Conservation (phyloP, 2,888 invertebrate species). For the Leucoptera coffeella region DNA sequence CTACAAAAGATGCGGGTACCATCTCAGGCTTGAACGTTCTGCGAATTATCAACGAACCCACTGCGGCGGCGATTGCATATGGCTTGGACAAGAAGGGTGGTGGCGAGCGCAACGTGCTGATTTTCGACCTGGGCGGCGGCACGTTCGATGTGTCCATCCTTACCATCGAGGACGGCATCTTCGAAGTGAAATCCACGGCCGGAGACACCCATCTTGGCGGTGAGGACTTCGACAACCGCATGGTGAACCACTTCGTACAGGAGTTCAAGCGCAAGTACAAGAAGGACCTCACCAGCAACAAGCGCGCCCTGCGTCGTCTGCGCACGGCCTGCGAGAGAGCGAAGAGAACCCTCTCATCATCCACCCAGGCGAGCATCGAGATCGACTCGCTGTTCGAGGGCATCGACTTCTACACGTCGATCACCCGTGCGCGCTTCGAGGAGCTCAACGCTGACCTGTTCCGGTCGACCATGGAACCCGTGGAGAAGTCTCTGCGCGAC, state of each 20-base stretch:
- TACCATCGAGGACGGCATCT: conserved; percentile 90
- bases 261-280: conserved; percentile 92
- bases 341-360: conserved; percentile 80
- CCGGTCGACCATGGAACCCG: conserved; percentile 92
- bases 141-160: conserved; percentile 94
- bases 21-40: conserved; percentile 87
- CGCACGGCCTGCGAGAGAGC: conserved; percentile 89
- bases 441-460: conserved; percentile 95
- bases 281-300: conserved; percentile 82
- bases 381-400: conserved; percentile 94
- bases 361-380: conserved; percentile 88
- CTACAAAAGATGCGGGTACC: conserved; percentile 89
- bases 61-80: conserved; percentile 87
- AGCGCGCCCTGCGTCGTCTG: conserved; percentile 83
- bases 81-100: conserved; percentile 80
- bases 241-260: conserved; percentile 84
- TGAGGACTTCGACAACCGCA: conserved; percentile 88
- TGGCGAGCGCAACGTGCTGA: conserved; percentile 76
- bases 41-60: conserved; percentile 89
- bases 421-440: conserved; percentile 94
- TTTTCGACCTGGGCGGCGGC: conserved; percentile 80
- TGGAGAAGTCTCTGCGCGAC: conserved; percentile 92
- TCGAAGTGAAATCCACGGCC: conserved; percentile 93
- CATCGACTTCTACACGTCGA: conserved; percentile 91
- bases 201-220: conserved; percentile 93